phyloP scores from a whole-genome alignment of 2,888 invertebrate species.

The Beris chalybata region DNA sequence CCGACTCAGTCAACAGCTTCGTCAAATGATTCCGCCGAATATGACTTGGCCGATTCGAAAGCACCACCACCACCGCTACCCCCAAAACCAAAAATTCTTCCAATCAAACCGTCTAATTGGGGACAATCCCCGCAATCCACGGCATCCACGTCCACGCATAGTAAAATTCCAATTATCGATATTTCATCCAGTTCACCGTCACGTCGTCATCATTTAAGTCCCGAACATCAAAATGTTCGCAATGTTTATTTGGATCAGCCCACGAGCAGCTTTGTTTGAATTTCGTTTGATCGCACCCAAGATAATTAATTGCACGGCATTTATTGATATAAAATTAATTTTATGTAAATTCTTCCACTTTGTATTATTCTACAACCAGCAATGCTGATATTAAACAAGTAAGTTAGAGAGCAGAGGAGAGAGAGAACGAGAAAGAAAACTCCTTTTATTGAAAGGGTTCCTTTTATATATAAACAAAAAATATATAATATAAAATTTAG shows the following conservation, averaged over 20 bases:
- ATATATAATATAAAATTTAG: too few species aligned
- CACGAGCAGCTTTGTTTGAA: constrained; percentile 67
- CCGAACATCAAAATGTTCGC: constrained; percentile 44
- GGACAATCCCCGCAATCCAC: constrained; percentile 45
- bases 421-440: too few species aligned
- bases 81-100: constrained; percentile 73
- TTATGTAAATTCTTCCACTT: too few species aligned
- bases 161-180: constrained; percentile 44
- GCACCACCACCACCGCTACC: constrained; percentile 73
- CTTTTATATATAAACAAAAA: too few species aligned
- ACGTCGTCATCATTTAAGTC: constrained; percentile 44
- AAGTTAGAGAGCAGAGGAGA: too few species aligned
- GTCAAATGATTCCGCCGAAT: constrained; percentile 25
- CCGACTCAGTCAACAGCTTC: constrained; percentile 25
- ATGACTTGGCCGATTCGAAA: constrained; percentile 41
- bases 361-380: too few species aligned
- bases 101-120: constrained; percentile 66
- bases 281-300: background rate
- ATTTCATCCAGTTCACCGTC: constrained; percentile 38
- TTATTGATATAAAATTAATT: too few species aligned
- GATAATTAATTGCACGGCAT: too few species aligned
- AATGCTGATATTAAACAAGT: too few species aligned
- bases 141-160: constrained; percentile 35
- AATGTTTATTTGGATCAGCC: constrained; percentile 65
- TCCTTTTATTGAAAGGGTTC: too few species aligned